These are phyloP conservation scores for Oreochromis niloticus DNA, from an alignment of 2,113 vertebrate species.

Conservation along the genomic window DNA sequence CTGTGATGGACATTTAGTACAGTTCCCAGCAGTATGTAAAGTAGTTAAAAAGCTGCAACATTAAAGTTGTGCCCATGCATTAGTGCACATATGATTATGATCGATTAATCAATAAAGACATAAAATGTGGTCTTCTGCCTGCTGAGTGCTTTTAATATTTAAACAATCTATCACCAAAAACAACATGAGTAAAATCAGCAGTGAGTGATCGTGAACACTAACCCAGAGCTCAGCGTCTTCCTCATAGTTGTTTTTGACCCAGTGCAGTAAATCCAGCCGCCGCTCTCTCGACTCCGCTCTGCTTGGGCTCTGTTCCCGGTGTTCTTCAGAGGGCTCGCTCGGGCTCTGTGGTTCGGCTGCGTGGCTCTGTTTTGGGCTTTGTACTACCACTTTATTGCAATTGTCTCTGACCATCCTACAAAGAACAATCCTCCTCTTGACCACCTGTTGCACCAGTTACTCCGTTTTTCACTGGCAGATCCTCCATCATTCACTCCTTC, in stretches of 20 bases:
- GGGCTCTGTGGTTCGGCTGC: neutral
- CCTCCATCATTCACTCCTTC: slow-evolving; percentile 1
- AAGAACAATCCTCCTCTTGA: neutral
- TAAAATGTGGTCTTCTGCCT: neutral
- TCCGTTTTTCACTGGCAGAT: neutral
- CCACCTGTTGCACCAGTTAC: neutral
- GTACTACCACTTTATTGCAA: neutral
- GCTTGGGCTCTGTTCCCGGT: neutral
- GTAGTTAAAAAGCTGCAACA: neutral
- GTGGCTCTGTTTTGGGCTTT: neutral
- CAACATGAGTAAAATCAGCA: neutral
- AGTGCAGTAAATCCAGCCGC: neutral
- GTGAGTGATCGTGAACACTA: neutral
- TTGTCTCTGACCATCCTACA: slow-evolving; percentile 63
- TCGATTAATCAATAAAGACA: neutral
- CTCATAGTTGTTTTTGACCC: neutral
- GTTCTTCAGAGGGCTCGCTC: neutral
- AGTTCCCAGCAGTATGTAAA: neutral
- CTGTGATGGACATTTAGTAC: neutral
- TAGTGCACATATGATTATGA: neutral
- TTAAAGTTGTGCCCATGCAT: neutral
- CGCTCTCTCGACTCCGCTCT: neutral
- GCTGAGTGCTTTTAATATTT: neutral
- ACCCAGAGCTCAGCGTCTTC: slow-evolving; percentile 13
- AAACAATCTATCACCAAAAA: neutral